Conservation (phyloP, 2,113 vertebrate genomes). For the Centropus unirufus region DNA sequence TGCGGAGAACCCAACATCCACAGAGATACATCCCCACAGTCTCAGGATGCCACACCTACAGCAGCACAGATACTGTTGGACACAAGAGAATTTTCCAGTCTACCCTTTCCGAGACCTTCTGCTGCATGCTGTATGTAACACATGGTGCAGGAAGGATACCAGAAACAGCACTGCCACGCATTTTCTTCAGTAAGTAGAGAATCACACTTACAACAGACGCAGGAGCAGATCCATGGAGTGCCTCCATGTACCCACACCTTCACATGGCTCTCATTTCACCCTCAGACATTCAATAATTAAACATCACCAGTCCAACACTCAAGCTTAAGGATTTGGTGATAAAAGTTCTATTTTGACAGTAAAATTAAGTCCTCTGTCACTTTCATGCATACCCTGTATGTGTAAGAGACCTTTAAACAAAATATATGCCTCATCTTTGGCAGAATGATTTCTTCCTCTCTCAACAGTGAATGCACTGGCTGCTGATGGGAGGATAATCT, state of each 20-base stretch:
- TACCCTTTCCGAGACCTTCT: neutral
- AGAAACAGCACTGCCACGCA: neutral
- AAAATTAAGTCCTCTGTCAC: neutral
- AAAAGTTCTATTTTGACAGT: neutral
- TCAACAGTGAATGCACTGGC: neutral
- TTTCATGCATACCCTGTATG: neutral
- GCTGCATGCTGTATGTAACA: neutral
- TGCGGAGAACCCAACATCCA: neutral
- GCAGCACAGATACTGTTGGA: neutral
- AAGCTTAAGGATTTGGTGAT: neutral
- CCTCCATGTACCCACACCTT: fast-evolving
- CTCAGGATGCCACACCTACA: neutral
- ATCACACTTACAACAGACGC: neutral
- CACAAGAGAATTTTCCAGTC: neutral
- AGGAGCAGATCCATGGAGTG: neutral
- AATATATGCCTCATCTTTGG: neutral
- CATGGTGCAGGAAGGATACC: neutral
- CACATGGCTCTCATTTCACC: neutral
- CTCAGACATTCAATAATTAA: neutral
- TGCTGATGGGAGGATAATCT: neutral
- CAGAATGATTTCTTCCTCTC: neutral
- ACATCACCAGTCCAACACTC: neutral
- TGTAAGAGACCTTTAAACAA: neutral
- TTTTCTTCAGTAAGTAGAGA: neutral
- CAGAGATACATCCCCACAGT: neutral